Evolutionary conservation across 2,113 vertebrate genomes (phyloP).

Genomic region (Sphaerodactylus townsendi): DNA sequence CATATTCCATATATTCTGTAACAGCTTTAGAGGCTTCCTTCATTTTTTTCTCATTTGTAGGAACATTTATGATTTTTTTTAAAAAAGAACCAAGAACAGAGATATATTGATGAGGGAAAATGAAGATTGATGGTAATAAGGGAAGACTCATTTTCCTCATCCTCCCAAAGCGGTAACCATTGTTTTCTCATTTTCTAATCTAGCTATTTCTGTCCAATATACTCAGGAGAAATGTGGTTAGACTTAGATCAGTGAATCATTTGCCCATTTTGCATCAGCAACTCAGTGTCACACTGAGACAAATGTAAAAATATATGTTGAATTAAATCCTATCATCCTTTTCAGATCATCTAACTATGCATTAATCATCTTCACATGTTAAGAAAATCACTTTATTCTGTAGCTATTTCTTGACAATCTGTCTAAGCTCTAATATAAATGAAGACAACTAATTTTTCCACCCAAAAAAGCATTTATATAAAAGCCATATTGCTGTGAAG

Average conservation of each 20-base stretch:
- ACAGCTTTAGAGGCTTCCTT: constrained; percentile 15
- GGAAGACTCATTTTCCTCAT: constrained; percentile 17
- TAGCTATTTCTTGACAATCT: neutral
- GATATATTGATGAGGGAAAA: constrained; percentile 1
- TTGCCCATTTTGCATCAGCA: constrained; percentile 32
- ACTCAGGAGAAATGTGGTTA: constrained; percentile 9
- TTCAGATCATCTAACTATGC: constrained; percentile 21
- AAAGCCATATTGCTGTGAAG: neutral
- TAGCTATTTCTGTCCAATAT: constrained; percentile 12
- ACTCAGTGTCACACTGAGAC: constrained; percentile 34
- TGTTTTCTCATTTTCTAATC: constrained; percentile 40
- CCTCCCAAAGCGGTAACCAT: constrained; percentile 24
- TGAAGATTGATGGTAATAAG: constrained; percentile 10
- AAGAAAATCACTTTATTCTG: neutral
- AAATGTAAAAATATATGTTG: constrained; percentile 23
- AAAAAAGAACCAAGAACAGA: neutral
- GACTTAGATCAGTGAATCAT: constrained; percentile 34
- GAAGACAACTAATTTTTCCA: neutral
- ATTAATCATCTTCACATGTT: constrained; percentile 31
- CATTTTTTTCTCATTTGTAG: neutral
- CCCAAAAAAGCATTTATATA: neutral
- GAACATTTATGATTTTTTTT: constrained; percentile 2
- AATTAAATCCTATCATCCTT: constrained; percentile 22
- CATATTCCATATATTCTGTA: neutral
- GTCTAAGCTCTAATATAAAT: neutral